Evolutionary conservation across 2,113 vertebrate genomes (phyloP), one percentile per base, ranked within the genome.

Genomic region (Puntigrus tetrazona): DNA sequence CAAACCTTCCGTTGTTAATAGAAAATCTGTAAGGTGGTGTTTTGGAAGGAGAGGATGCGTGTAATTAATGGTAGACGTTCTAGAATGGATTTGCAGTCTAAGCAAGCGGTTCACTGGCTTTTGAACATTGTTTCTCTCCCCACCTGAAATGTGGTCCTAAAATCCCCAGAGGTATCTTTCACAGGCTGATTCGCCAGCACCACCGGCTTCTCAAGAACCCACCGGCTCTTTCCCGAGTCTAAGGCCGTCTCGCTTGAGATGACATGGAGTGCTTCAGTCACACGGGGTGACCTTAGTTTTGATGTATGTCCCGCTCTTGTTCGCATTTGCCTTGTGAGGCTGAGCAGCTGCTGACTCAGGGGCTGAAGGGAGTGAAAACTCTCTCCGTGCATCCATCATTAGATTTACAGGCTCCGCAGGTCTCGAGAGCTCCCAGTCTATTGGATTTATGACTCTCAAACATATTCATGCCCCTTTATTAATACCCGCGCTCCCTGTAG

Each of bases 271-370:
- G 69, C 36, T 76, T 75, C 84, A 36, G 43, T 76, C 47, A 74
- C 79, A 20, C 36, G 65, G 31, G 78, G 78, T 85, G 86, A 85
- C 83, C 79, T 87, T 77, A 78, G 41, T 61, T 69, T 85, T 84
- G 73, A 87, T 85, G 78, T 78, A 85, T 82, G 65, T 76, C 78
- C 74, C 10, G 52, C 59, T 63, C 61, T 43, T 43, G 27, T 86
- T 38, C 27, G 16, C 41, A 18, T 73, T 83, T 67, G 43, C 82
- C 20, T 25, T 84, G 52, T 27, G 70, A 84, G 47, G 57, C 82
- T 67, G 22, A 61, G 73, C 57, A 13, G 29, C 41, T 78, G 86
- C 86, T 87, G 83, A 87, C 83, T 87, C 86, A 85, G 83, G 52
- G 76, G 45, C 83, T 73, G 25, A 78, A 47, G 70, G 63, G 72